Evolutionary conservation across 2,797 vertebrate genomes (phyloP).

Genomic region (Leuciscus waleckii): DNA sequence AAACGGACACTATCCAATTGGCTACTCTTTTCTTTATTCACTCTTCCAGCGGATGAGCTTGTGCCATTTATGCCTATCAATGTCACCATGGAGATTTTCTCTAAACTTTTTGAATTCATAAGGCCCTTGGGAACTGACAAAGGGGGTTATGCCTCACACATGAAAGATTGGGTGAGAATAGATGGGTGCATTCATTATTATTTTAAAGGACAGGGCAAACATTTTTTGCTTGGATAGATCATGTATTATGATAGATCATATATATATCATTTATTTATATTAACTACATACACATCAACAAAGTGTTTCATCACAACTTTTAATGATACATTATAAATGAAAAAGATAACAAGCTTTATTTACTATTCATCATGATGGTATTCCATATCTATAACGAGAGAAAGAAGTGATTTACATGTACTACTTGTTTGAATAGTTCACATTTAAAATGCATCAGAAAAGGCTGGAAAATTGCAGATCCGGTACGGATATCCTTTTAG

Average conservation of each 20-base stretch:
- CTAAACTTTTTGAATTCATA: slow-evolving; percentile 1
- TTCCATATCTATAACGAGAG: slow-evolving; percentile 71
- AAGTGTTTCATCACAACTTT: slow-evolving; percentile 56
- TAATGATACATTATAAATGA: slow-evolving; percentile 69
- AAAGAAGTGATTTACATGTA: slow-evolving; percentile 65
- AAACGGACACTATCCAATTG: slow-evolving; percentile 52
- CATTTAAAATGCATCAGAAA: slow-evolving; percentile 62
- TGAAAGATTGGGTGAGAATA: too few relatives aligned
- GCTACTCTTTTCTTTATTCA: slow-evolving; percentile 39
- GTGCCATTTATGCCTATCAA: slow-evolving; percentile 3
- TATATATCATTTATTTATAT: not conserved
- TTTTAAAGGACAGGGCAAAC: not conserved
- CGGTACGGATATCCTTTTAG: slow-evolving; percentile 25
- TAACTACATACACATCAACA: slow-evolving; percentile 42
- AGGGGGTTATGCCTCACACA: not conserved
- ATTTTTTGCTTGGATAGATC: not conserved
- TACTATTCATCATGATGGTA: slow-evolving; percentile 67
- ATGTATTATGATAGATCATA: not conserved
- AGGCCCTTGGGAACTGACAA: slow-evolving; percentile 24
- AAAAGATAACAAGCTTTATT: slow-evolving; percentile 73
- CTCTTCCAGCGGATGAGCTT: slow-evolving; percentile 1
- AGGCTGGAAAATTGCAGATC: slow-evolving; percentile 59
- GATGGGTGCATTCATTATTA: slow-evolving; percentile 18
- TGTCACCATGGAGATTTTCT: not conserved
- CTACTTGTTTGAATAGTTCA: slow-evolving; percentile 57